Evolutionary conservation across 1,140 invertebrate genomes (phyloP).

Genomic region (Cyclina sinensis): DNA sequence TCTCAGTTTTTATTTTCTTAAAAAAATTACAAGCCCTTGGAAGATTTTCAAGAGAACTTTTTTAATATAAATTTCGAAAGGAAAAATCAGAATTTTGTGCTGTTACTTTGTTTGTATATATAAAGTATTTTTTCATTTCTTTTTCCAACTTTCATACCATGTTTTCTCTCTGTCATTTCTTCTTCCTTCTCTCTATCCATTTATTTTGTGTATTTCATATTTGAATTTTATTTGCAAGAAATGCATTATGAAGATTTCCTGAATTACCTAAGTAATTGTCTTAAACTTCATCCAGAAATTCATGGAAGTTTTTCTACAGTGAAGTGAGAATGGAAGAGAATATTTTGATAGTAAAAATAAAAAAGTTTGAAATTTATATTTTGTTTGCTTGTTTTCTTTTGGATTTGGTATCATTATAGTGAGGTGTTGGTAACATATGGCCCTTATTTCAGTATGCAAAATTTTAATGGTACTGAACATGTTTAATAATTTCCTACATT

Average conservation of each 20-base stretch:
- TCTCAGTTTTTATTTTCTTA: too few relatives aligned
- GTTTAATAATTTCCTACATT: too few relatives aligned
- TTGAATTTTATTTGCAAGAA: neutral
- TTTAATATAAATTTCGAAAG: too few relatives aligned
- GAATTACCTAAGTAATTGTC: neutral
- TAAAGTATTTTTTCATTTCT: neutral
- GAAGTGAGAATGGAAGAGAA: constrained; percentile 1
- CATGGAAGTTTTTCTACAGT: neutral
- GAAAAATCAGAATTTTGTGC: too few relatives aligned
- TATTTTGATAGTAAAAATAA: constrained; percentile 36
- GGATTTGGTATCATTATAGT: neutral
- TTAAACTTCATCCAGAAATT: neutral
- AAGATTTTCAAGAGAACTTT: too few relatives aligned
- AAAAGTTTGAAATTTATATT: constrained; percentile 24
- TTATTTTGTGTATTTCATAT: neutral
- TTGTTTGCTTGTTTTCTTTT: constrained; percentile 30
- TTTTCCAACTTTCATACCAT: neutral
- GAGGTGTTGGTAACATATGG: neutral
- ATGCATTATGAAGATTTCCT: neutral
- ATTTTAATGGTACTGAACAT: too few relatives aligned
- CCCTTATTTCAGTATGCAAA: neutral
- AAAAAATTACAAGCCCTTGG: too few relatives aligned
- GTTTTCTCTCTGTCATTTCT: neutral
- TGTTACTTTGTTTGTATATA: too few relatives aligned
- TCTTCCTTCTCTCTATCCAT: constrained; percentile 2